Conservation (phyloP, 2,888 invertebrate species). For the Acrobasis suavella region DNA sequence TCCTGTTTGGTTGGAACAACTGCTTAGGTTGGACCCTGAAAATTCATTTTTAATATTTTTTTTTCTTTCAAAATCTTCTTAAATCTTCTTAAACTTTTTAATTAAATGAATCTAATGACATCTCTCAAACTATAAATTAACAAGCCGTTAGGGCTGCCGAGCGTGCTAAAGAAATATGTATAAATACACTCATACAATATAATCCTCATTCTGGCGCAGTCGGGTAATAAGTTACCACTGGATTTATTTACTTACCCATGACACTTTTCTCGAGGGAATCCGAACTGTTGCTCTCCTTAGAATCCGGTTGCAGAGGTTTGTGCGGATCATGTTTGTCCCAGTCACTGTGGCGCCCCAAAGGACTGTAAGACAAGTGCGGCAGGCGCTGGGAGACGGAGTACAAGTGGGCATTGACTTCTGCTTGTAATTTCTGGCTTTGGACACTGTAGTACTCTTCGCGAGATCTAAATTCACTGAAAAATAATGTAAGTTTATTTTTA, state of each 20-base stretch:
- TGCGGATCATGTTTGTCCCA: constrained; percentile 79
- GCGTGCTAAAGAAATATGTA: too few species aligned
- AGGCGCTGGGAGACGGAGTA: constrained; percentile 84
- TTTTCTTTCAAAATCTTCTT: too few species aligned
- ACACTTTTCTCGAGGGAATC: constrained; percentile 79
- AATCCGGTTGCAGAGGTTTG: constrained; percentile 72
- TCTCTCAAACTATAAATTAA: too few species aligned
- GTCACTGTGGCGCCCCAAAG: constrained; percentile 72
- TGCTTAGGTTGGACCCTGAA: constrained; percentile 77
- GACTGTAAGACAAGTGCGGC: constrained; percentile 77
- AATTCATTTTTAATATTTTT: constrained; percentile 17
- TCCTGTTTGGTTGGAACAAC: constrained; percentile 78
- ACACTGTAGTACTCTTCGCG: constrained; percentile 78
- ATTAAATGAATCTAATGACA: too few species aligned
- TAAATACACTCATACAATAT: too few species aligned
- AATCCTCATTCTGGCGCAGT: too few species aligned
- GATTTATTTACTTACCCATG: constrained; percentile 59
- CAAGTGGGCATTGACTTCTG: constrained; percentile 77
- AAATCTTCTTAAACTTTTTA: too few species aligned
- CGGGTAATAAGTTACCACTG: too few species aligned
- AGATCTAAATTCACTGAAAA: constrained; percentile 73
- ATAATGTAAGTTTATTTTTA: neutral
- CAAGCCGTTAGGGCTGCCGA: too few species aligned
- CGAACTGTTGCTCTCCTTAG: constrained; percentile 77
- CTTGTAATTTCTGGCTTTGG: constrained; percentile 76